These are phyloP conservation scores for Erpetoichthys calabaricus DNA, from an alignment of 2,797 vertebrate genomes.

Conservation along the genomic window DNA sequence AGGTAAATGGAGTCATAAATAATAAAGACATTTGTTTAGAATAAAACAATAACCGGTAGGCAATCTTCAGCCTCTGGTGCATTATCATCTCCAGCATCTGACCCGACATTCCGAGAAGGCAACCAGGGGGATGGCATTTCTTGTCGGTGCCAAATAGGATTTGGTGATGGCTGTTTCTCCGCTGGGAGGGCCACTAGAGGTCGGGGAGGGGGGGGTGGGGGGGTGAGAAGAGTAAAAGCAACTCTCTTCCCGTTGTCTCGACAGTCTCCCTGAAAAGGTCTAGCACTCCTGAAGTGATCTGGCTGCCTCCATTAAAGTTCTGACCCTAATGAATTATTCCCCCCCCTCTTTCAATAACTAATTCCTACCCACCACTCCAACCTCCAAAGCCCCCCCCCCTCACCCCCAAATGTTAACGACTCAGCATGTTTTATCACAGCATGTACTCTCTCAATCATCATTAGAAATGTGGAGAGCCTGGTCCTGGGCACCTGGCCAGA, in stretches of 20 bases:
- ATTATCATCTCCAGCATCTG: conserved; percentile 29
- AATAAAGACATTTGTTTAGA: conserved; percentile 46
- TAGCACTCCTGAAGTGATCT: conserved; percentile 18
- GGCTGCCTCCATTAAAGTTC: conserved; percentile 18
- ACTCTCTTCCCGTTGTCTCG: conserved; percentile 13
- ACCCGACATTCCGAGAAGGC: conserved; percentile 40
- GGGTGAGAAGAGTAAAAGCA: conserved; percentile 31
- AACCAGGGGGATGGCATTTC: conserved; percentile 37
- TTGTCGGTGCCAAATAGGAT: conserved; percentile 31
- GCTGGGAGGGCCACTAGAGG: conserved; percentile 28
- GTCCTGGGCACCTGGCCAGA: conserved; percentile 62
- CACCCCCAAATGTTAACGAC: conserved; percentile 48
- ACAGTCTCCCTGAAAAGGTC: conserved; percentile 20
- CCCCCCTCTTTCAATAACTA: conserved; percentile 21
- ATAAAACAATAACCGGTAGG: conserved; percentile 34
- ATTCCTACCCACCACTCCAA: conserved; percentile 30
- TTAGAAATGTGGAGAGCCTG: conserved; percentile 62
- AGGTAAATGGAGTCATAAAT: conserved; percentile 38
- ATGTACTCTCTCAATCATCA: conserved; percentile 69
- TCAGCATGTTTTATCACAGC: conserved; percentile 63
- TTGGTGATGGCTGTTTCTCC: conserved; percentile 27
- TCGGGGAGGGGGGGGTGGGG: conserved; percentile 37
- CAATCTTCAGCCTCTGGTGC: conserved; percentile 26
- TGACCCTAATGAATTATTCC: conserved; percentile 17
- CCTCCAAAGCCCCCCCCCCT: conserved; percentile 28